Base-by-base conservation (phyloP, 2,113 vertebrate genomes). In the Gavialis gangeticus region DNA sequence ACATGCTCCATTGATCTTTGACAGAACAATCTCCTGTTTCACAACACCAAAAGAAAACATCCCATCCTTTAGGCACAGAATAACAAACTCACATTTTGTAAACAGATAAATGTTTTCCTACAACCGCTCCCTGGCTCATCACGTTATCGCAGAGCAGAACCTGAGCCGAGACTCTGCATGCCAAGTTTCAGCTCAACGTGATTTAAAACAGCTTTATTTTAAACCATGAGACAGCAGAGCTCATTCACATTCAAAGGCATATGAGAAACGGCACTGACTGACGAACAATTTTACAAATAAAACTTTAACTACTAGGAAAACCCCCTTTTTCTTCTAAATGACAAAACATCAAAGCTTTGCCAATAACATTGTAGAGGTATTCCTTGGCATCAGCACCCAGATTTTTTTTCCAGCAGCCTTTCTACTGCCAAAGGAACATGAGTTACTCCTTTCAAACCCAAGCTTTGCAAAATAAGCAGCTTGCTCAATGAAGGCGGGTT, bases 361-460 rank as follows among this genome's bases (percentile, higher is more conserved):
- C 24, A 25, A 1, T 64, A 60, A 73, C 37, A 73, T 14, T 12
- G 22, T 73, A 16, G 54, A 14, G 28, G 27, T 27, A 80, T 89
- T 37, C 63, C 28, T 59, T 25, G 79, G 77, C 37, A 56, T 66
- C 82, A 63, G 37, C 37, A 28, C 28, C 21, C 34, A 85, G 16
- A 55, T 78, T 88, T 64, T 69, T 85, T 30, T 59, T 10, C 30
- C 75, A 56, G n/a, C 17, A 64, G 55, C 14, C 14, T 18, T 25
- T 57, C 3, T 37, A 66, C 30, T 5, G 9, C 63, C 11, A 16
- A 73, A 21, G 5, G 2, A 0, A 67, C 28, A 62, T 28, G 88
- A 88, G 85, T 84, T 84, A 75, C 66, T 96, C 78, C 80, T 78
- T 19, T 82, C 56, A 86, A 90, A 71, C 10, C 54, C 16, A 3